These are phyloP conservation scores for Tribolium castaneum DNA, from an alignment of 1,140 invertebrate species.

Conservation along the genomic window DNA sequence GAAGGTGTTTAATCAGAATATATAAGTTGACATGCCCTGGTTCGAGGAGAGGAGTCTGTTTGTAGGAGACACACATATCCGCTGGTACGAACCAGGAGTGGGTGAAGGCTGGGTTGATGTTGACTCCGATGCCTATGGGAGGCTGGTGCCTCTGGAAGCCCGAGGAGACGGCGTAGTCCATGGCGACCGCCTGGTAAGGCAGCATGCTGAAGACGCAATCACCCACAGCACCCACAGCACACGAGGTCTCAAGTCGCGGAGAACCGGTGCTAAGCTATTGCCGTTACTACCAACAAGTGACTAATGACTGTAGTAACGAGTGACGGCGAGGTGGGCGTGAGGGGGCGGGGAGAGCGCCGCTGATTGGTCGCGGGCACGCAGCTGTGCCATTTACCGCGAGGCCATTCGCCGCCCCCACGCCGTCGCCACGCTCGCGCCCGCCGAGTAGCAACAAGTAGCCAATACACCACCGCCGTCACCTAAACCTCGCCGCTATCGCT, in stretches of 20 bases:
- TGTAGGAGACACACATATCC: constrained; percentile 88
- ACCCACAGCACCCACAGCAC: constrained; percentile 39
- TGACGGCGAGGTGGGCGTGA: constrained; percentile 45
- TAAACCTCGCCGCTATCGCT: constrained; percentile 35
- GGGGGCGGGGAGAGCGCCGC: constrained; percentile 50
- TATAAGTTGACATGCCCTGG: constrained; percentile 84
- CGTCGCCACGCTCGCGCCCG: constrained; percentile 43
- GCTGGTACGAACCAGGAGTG: constrained; percentile 94
- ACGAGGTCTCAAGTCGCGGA: constrained; percentile 25
- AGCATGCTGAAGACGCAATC: constrained; percentile 70
- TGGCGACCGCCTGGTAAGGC: constrained; percentile 87
- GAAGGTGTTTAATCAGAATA: constrained; percentile 50
- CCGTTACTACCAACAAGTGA: constrained; percentile 55
- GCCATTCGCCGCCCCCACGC: constrained; percentile 53
- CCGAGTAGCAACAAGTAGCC: constrained; percentile 63
- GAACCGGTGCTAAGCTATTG: constrained; percentile 41
- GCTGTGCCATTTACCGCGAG: constrained; percentile 47
- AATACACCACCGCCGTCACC: constrained; percentile 59
- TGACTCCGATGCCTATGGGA: constrained; percentile 72
- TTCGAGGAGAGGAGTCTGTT: constrained; percentile 86
- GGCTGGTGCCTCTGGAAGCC: constrained; percentile 80
- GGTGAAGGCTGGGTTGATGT: constrained; percentile 77
- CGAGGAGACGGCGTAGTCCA: constrained; percentile 84
- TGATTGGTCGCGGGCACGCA: constrained; percentile 60
- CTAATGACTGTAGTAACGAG: constrained; percentile 57